Percentiles rank a stretch among this genome's conserved stretches.
Evolutionary conservation across 2,888 invertebrate genomes (phyloP).

Genomic region (Caenorhabditis sp.): DNA sequence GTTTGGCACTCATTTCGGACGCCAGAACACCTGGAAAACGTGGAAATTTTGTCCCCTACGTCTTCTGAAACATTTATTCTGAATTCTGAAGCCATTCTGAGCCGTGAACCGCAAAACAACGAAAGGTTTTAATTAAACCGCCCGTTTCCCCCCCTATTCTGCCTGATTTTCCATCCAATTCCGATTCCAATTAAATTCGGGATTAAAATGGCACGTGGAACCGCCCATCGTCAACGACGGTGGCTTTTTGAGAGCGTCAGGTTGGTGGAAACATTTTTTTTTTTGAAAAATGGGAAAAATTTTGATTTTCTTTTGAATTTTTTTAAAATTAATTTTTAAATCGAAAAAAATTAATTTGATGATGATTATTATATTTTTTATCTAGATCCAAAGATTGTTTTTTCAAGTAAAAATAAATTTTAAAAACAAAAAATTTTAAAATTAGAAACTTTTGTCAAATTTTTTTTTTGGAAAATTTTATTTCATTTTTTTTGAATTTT

Average conservation of each 20-base stretch:
- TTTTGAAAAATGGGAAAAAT: background rate
- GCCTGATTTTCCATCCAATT: constrained; percentile 19
- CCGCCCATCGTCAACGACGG: constrained; percentile 39
- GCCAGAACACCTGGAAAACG: background rate
- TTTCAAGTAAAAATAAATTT: too few species aligned
- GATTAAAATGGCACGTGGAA: constrained; percentile 39
- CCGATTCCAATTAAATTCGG: constrained; percentile 15
- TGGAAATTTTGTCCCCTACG: too few species aligned
- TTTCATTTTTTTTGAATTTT: too few species aligned
- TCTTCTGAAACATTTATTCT: background rate
- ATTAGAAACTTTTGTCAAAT: too few species aligned
- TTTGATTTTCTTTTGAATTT: background rate
- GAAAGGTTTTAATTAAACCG: constrained; percentile 2
- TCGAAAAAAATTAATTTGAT: too few species aligned
- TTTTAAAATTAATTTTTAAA: background rate
- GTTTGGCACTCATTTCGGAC: constrained; percentile 6
- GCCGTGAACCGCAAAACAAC: background rate
- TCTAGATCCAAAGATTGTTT: too few species aligned
- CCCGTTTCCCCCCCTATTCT: background rate
- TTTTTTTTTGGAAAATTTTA: too few species aligned
- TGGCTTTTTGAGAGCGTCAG: constrained; percentile 59
- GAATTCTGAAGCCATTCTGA: background rate
- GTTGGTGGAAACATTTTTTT: constrained; percentile 36
- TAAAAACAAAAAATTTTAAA: too few species aligned
- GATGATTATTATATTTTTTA: too few species aligned